Evolutionary conservation across 2,888 invertebrate genomes (phyloP).

Genomic region (Tetranychus piercei): DNA sequence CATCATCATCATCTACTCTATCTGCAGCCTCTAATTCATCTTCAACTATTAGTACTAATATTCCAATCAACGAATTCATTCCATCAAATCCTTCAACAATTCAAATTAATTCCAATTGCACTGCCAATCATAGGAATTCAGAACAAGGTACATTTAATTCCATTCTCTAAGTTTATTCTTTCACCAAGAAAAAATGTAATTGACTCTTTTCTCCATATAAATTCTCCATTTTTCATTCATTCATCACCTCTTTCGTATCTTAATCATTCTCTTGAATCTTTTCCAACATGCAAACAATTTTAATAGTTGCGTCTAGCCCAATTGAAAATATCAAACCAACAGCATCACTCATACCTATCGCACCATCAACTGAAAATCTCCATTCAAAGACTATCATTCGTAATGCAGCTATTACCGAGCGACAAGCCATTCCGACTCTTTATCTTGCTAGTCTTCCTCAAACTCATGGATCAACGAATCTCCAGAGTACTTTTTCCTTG

Average conservation of each 20-base stretch:
- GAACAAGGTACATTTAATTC: neutral
- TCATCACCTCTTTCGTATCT: neutral
- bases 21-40: neutral
- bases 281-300: neutral
- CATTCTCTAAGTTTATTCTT: neutral
- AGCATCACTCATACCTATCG: neutral
- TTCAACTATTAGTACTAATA: too few species aligned
- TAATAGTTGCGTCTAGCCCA: neutral
- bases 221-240: too few species aligned
- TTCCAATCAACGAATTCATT: neutral
- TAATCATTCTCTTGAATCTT: neutral
- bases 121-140: neutral
- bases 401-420: neutral
- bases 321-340: neutral
- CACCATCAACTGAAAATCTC: neutral
- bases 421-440: neutral
- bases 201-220: too few species aligned
- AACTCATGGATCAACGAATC: neutral
- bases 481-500: neutral
- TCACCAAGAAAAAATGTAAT: too few species aligned
- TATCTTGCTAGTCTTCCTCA: neutral
- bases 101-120: neutral
- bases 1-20: neutral
- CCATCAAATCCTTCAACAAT: neutral
- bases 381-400: neutral